Percentiles rank a stretch among this genome's conserved stretches.
These are phyloP conservation scores for Rhogogaster chlorosoma DNA, from an alignment of 2,888 invertebrate species.

Conservation along the genomic window DNA sequence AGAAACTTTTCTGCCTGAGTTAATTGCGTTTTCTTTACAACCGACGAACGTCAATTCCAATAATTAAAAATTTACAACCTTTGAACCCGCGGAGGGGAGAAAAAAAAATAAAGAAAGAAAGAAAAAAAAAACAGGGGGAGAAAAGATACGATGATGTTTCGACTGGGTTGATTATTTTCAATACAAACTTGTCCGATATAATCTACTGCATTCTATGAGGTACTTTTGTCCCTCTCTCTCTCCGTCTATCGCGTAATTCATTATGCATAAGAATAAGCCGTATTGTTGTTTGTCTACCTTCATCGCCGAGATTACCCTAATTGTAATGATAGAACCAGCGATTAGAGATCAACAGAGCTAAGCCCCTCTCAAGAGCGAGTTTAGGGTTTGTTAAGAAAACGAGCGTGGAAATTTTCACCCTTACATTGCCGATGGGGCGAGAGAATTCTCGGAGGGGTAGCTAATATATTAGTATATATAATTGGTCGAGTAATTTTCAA, in stretches of 20 bases:
- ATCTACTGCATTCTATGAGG: neutral
- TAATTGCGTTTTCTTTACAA: constrained; percentile 31
- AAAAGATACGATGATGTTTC: no score
- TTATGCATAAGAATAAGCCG: neutral
- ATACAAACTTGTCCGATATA: neutral
- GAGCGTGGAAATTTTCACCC: neutral
- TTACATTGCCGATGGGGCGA: neutral
- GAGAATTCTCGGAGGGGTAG: no score
- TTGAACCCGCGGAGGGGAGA: neutral
- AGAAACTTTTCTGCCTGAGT: neutral
- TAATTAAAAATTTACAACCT: constrained; percentile 30
- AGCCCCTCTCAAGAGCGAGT: neutral
- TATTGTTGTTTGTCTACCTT: constrained; percentile 12
- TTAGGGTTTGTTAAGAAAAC: constrained; percentile 1
- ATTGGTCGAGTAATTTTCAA: no score
- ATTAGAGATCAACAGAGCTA: constrained; percentile 16
- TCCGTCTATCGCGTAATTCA: neutral
- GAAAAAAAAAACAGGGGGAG: no score
- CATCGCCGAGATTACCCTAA: constrained; percentile 21
- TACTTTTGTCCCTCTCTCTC: neutral
- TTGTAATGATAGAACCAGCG: constrained; percentile 17
- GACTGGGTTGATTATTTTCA: neutral
- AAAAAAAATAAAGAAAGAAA: neutral
- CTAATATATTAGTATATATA: no score
- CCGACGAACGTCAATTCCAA: constrained; percentile 15